Conservation (phyloP, 2,888 invertebrate genomes). For the Oligia strigilis region DNA sequence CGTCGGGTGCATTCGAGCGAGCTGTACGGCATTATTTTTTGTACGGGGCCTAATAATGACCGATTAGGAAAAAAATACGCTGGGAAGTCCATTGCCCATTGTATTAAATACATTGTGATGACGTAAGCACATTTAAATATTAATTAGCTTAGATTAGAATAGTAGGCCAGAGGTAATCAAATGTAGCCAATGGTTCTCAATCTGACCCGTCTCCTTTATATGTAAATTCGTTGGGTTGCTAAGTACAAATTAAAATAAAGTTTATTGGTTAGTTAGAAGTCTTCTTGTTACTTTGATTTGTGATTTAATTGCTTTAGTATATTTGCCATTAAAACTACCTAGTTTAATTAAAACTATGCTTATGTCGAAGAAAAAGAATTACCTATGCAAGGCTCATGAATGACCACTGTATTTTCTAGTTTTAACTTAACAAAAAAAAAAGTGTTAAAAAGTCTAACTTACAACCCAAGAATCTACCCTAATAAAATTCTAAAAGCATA, state of each 20-base stretch:
- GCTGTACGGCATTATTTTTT: conserved; percentile 79
- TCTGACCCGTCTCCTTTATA: conserved; percentile 56
- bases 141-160: conserved; percentile 82
- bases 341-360: neutral
- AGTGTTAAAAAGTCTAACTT: neutral
- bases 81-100: conserved; percentile 80
- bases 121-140: conserved; percentile 85
- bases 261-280: conserved; percentile 35
- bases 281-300: conserved; percentile 16
- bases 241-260: conserved; percentile 45
- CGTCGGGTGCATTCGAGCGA: conserved; percentile 82
- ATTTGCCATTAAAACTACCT: neutral
- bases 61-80: conserved; percentile 83
- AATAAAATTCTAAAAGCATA: neutral
- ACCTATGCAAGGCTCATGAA: neutral
- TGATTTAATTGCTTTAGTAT: conserved; percentile 31
- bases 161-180: conserved; percentile 64
- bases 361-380: neutral
- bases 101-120: conserved; percentile 84
- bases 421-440: no score
- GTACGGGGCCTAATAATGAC: conserved; percentile 83
- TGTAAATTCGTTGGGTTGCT: conserved; percentile 51
- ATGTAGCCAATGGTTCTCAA: conserved; percentile 57
- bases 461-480: neutral
- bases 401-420: neutral